A percentile compares a stretch with the other conserved stretches of the same genome.
Conservation (phyloP, 2,797 vertebrate species). For the Thunnus albacares region DNA sequence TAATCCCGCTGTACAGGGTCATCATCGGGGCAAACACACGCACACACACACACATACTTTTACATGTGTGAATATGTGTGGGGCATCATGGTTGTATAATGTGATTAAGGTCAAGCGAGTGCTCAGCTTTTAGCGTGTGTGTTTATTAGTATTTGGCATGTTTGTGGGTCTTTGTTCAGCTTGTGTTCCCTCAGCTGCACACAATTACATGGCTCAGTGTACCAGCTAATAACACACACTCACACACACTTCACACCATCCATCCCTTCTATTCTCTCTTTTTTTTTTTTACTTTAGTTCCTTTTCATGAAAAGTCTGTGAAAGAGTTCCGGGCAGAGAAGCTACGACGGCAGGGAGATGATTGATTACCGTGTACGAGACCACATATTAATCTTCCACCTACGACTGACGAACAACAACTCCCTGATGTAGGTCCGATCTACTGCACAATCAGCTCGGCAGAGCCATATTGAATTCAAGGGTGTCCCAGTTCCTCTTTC, state of each 20-base stretch:
- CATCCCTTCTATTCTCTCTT: not conserved
- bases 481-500: no score
- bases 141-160: slow-evolving; percentile 27
- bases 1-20: slow-evolving; percentile 70
- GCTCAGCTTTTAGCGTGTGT: slow-evolving; percentile 6
- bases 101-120: slow-evolving; percentile 45
- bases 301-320: not conserved
- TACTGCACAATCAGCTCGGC: no score
- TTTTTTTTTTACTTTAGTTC: not conserved
- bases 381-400: no score
- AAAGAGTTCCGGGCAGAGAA: not conserved
- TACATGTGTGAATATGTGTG: slow-evolving; percentile 25
- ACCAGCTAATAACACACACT: slow-evolving; percentile 29
- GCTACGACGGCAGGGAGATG: no score
- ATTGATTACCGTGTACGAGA: no score
- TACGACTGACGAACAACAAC: no score
- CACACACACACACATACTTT: slow-evolving; percentile 4
- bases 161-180: slow-evolving; percentile 23
- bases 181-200: slow-evolving; percentile 24
- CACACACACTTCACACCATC: not conserved
- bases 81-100: slow-evolving; percentile 53
- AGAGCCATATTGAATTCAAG: no score
- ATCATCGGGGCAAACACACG: slow-evolving; percentile 41
- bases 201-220: slow-evolving; percentile 13
- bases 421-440: no score